A percentile compares a stretch with the other conserved stretches of the same genome.
Evolutionary conservation across 1,140 invertebrate species (phyloP).

Genomic region (Drosophila micromelanica): DNA sequence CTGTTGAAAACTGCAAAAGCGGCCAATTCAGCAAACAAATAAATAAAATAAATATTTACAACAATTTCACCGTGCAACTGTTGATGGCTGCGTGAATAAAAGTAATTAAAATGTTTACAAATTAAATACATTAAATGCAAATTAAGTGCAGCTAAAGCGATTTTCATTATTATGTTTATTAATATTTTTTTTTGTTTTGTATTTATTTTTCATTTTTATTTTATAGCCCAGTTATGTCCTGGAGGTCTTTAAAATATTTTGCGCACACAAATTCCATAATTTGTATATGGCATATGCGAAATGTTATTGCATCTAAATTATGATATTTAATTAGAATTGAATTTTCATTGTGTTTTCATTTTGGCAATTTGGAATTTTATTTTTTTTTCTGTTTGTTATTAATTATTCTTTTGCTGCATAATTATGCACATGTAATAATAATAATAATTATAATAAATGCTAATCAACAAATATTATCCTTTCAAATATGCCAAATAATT

Average conservation of each 20-base stretch:
- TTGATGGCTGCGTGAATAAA: slow-evolving; percentile 18
- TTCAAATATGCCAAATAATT: slow-evolving; percentile 30
- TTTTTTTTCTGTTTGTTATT: slow-evolving; percentile 2
- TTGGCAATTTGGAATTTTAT: neutral
- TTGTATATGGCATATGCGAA: slow-evolving; percentile 8
- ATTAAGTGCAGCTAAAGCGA: slow-evolving; percentile 40
- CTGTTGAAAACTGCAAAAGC: slow-evolving; percentile 11
- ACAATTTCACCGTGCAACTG: neutral
- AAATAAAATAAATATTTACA: slow-evolving; percentile 33
- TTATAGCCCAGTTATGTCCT: slow-evolving; percentile 1
- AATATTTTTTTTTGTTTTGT: neutral
- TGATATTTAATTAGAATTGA: slow-evolving; percentile 32
- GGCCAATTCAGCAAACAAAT: slow-evolving; percentile 5
- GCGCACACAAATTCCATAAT: neutral
- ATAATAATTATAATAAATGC: slow-evolving; percentile 22
- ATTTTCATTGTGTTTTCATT: slow-evolving; percentile 18
- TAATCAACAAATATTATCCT: slow-evolving; percentile 32
- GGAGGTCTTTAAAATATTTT: neutral
- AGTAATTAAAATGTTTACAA: slow-evolving; percentile 59
- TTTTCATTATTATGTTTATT: neutral
- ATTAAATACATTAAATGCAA: slow-evolving; percentile 44
- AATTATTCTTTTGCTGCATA: neutral
- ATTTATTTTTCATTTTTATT: neutral
- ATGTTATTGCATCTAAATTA: slow-evolving; percentile 24
- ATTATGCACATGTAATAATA: slow-evolving; percentile 12